Evolutionary conservation across 2,797 vertebrate species (phyloP).

Genomic region (Micropoecilia bifurca): DNA sequence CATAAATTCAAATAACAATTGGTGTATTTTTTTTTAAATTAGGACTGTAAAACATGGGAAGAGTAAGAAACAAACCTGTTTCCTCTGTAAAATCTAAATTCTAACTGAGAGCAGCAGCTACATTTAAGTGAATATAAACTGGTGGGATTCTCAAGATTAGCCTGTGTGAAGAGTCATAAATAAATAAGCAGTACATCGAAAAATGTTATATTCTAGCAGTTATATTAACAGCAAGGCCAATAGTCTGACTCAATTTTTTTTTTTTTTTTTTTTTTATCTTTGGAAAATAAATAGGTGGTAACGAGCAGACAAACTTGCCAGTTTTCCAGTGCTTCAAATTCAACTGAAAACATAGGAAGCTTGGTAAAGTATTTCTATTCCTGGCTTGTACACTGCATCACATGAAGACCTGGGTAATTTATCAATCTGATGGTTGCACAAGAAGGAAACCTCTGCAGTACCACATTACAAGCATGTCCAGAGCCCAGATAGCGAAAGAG

Average conservation of each 20-base stretch:
- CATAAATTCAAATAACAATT: neutral
- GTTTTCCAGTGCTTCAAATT: constrained; percentile 39
- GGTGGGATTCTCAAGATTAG: constrained; percentile 3
- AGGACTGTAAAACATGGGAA: constrained; percentile 13
- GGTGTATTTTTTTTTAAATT: neutral
- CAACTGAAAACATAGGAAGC: neutral
- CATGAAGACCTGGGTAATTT: constrained; percentile 41
- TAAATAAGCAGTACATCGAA: constrained; percentile 21
- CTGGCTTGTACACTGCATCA: constrained; percentile 26
- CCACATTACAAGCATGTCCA: constrained; percentile 2
- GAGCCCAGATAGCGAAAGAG: neutral
- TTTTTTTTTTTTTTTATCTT: neutral
- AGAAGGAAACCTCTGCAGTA: constrained; percentile 21
- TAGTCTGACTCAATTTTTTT: neutral
- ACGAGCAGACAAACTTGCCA: constrained; percentile 10
- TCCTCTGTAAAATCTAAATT: neutral
- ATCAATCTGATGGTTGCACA: constrained; percentile 52
- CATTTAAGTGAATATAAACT: neutral
- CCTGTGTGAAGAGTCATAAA: constrained; percentile 27
- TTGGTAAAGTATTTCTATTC: constrained; percentile 24
- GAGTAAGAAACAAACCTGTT: neutral
- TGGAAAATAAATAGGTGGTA: constrained; percentile 22
- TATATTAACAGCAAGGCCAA: constrained; percentile 26
- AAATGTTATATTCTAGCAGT: constrained; percentile 3
- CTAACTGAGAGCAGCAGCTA: neutral